Evolutionary conservation across 2,888 invertebrate species (phyloP).

Genomic region (Branchipolynoe longqiensis): DNA sequence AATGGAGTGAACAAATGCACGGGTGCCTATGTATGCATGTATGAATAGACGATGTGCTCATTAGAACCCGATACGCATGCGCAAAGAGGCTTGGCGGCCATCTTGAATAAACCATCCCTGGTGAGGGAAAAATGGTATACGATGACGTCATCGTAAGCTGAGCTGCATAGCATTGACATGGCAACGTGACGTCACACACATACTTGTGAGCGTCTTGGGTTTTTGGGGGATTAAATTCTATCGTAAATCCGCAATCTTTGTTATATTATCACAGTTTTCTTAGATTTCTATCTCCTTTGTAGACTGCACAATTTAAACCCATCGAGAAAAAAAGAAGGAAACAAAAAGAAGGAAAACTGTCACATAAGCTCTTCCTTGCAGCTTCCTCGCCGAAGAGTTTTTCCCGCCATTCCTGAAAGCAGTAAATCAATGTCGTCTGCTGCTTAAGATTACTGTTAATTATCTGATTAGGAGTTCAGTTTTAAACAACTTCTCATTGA

Average conservation of each 20-base stretch:
- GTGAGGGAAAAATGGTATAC: conserved; percentile 29
- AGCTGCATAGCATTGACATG: conserved; percentile 45
- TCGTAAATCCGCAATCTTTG: conserved; percentile 40
- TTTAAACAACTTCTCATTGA: background rate
- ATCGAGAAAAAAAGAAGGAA: no score
- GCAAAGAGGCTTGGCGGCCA: background rate
- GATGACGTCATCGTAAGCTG: conserved; percentile 36
- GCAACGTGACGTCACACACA: conserved; percentile 41
- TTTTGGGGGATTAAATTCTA: no score
- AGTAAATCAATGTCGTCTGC: background rate
- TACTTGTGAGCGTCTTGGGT: background rate
- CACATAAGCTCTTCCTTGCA: background rate
- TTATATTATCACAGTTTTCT: conserved; percentile 20
- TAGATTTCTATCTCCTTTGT: background rate
- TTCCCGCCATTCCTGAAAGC: background rate
- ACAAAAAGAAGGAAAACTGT: no score
- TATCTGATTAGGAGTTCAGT: no score
- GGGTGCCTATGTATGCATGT: no score
- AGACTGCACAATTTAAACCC: no score
- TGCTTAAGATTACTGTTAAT: background rate
- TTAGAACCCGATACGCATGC: background rate
- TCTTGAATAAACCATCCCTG: background rate
- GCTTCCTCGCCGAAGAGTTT: background rate
- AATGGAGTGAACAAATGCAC: conserved; percentile 41
- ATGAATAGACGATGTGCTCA: conserved; percentile 12